Evolutionary conservation across 2,888 invertebrate species (phyloP), one percentile per base, ranked within the genome.

Genomic region (Hypomecis punctinalis): DNA sequence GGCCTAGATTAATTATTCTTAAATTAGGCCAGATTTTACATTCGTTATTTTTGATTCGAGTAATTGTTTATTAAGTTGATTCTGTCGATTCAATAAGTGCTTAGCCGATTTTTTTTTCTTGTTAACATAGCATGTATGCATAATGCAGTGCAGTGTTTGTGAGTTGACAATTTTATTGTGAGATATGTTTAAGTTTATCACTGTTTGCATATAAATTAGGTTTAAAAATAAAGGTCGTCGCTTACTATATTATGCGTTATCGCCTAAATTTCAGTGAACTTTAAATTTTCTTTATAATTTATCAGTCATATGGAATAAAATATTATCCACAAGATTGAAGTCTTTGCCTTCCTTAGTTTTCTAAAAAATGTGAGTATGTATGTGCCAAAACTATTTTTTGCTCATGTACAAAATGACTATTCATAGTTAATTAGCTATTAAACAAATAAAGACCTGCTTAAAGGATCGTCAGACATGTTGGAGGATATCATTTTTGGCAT

Each of bases 41-140:
- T 0, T 23, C 5, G 23, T 23, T 23, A 23, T 23, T 23, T 23
- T 23, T 23, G 23, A 13, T 23, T 11, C 45, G 13, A 47, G 11
- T 47, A 5, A 36, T 48, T 48, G 5, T 35, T 10, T 5, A 5
- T 33, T 13, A 6, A 43, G 8, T 33, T 46, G 10, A 10, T 35
- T 6, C 3, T 6, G 11, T 48, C 9, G 6, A 33, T 6, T 35
- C 35, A 47, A 36, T 6, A 36, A n/a, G n/a, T 6, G 11, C 35
- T n/a, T 36, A 23, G 2, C 48, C n/a, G n/a, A 10, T 47, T n/a
- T 48, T 35, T 48, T 35, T 47, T 48, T 46, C 23, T 48, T 56
- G 43, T 49, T 61, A 61, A 51, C 51, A 51, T 40, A 57, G 62
- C 75, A 74, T 76, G 75, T 66, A 23, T 70, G 54, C 61, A 61